These are phyloP conservation scores for Pitta sordida DNA, from an alignment of 2,113 vertebrate species.

Conservation along the genomic window DNA sequence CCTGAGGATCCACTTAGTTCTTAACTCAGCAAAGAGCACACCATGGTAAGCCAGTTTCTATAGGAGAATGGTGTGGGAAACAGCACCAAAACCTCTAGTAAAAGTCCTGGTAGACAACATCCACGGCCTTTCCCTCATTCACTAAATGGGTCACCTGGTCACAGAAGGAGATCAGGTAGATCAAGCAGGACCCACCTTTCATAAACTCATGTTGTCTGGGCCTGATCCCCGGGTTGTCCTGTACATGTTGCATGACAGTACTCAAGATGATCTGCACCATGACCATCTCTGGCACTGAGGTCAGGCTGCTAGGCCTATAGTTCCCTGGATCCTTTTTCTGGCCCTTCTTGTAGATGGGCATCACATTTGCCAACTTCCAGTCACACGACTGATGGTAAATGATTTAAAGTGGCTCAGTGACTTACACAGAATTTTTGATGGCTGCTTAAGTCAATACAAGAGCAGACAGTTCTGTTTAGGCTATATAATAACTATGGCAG, in stretches of 20 bases:
- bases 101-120: not conserved
- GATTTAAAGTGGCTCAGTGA: not conserved
- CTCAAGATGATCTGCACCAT: not conserved
- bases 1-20: not conserved
- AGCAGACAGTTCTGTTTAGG: too few relatives aligned
- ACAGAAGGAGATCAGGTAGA: not conserved
- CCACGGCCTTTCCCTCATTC: not conserved
- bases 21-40: not conserved
- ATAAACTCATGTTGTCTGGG: not conserved
- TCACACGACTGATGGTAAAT: not conserved
- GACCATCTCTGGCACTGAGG: accelerated
- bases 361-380: not conserved
- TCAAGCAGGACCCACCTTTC: not conserved
- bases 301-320: not conserved
- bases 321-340: not conserved
- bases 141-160: not conserved
- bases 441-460: too few relatives aligned
- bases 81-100: not conserved
- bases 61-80: not conserved
- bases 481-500: too few relatives aligned
- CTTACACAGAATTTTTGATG: too few relatives aligned
- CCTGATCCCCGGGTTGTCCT: not conserved
- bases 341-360: not conserved
- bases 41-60: not conserved
- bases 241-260: accelerated